Conservation (phyloP, 1,140 invertebrate species). For the Lerema accius region DNA sequence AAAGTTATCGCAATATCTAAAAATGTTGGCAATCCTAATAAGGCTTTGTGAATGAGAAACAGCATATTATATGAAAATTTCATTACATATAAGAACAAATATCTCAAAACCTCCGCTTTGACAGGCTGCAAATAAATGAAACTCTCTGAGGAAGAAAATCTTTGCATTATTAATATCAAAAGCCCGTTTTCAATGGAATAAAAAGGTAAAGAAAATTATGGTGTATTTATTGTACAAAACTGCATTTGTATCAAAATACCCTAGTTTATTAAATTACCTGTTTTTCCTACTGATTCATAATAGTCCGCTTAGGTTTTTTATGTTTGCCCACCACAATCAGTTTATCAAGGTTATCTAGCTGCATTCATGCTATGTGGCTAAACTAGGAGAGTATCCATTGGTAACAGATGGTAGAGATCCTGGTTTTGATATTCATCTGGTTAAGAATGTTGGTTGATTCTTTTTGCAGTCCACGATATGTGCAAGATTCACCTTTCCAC, state of each 20-base stretch:
- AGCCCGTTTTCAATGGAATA: background rate
- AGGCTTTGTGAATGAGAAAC: no score
- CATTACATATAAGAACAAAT: background rate
- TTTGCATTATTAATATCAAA: constrained; percentile 14
- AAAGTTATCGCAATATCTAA: no score
- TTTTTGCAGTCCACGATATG: background rate
- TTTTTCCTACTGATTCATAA: no score
- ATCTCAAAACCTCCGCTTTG: no score
- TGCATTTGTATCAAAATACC: no score
- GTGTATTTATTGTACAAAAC: background rate
- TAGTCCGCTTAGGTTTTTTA: no score
- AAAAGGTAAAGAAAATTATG: background rate
- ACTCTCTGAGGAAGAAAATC: background rate
- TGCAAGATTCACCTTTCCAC: background rate
- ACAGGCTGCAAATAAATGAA: background rate
- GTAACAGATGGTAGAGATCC: constrained; percentile 11
- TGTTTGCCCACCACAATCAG: constrained; percentile 8
- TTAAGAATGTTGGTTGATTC: background rate
- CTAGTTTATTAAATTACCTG: no score
- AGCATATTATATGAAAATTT: no score
- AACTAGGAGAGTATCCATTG: background rate
- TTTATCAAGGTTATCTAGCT: constrained; percentile 11
- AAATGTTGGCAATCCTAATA: no score
- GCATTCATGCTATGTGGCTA: constrained; percentile 6
- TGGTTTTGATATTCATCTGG: background rate